Percentiles rank a stretch among this genome's conserved stretches.
Evolutionary conservation across 2,797 vertebrate species (phyloP).

Genomic region (Scleropages formosus): DNA sequence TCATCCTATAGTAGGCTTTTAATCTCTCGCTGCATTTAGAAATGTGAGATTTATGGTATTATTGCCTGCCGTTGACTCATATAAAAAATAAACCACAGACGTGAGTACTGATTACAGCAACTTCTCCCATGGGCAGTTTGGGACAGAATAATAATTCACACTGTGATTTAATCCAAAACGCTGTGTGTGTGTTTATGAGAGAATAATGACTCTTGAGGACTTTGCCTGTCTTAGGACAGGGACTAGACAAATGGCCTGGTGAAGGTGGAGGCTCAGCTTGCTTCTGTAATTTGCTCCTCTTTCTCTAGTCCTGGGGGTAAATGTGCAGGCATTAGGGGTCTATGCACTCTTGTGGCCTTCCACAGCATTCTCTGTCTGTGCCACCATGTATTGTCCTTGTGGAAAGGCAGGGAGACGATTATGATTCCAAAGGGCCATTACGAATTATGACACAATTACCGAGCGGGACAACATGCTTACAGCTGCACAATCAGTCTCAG

Average conservation of each 20-base stretch:
- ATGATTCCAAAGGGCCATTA: background rate
- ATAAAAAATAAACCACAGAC: background rate
- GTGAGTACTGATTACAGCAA: background rate
- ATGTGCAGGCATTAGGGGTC: conserved; percentile 93
- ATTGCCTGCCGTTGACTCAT: background rate
- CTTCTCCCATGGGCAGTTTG: background rate
- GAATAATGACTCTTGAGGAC: no score
- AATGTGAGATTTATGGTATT: conserved; percentile 5
- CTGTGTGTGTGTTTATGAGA: background rate
- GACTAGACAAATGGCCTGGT: conserved; percentile 2
- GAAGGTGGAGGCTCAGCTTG: background rate
- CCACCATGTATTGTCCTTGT: conserved; percentile 91
- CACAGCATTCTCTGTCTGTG: conserved; percentile 89
- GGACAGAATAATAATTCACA: background rate
- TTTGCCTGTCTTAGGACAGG: background rate
- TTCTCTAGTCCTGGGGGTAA: conserved; percentile 94
- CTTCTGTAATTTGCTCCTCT: conserved; percentile 84
- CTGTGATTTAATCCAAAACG: background rate
- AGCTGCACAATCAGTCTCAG: background rate
- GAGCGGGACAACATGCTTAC: background rate
- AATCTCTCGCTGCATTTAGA: background rate
- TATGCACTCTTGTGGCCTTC: conserved; percentile 89
- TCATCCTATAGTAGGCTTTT: no score
- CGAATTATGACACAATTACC: background rate
- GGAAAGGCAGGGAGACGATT: background rate